These are phyloP conservation scores for Panthera uncia DNA, from an alignment of 2,113 vertebrate genomes.

Conservation along the genomic window DNA sequence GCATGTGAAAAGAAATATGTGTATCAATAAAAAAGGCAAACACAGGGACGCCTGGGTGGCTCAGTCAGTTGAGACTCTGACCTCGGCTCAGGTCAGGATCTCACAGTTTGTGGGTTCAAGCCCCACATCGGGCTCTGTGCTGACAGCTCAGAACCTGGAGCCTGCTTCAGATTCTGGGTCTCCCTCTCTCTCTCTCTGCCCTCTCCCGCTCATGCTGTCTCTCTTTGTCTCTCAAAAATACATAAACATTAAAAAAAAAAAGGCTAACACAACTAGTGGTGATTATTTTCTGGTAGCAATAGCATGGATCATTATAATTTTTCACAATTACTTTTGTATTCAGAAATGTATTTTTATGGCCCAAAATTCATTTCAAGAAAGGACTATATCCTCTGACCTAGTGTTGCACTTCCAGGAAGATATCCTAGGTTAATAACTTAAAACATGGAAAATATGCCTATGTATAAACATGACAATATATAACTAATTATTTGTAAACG, in stretches of 20 bases:
- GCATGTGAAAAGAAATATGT: not conserved
- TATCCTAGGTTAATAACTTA: not conserved
- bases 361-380: slow-evolving; percentile 41
- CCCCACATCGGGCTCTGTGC: too few relatives aligned
- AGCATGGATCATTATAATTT: not conserved
- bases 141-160: too few relatives aligned
- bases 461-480: not conserved
- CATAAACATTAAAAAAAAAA: not conserved
- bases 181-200: too few relatives aligned
- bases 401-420: not conserved
- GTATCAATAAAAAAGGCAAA: not conserved
- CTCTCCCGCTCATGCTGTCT: too few relatives aligned
- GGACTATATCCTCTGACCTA: not conserved
- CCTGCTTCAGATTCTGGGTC: too few relatives aligned
- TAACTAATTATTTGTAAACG: not conserved
- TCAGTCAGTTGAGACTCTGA: too few relatives aligned
- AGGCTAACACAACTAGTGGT: not conserved
- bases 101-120: too few relatives aligned
- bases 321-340: not conserved
- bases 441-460: not conserved
- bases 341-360: not conserved
- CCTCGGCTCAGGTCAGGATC: too few relatives aligned
- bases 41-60: too few relatives aligned
- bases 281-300: not conserved
- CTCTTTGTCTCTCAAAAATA: too few relatives aligned